These are phyloP conservation scores for Ctenopoma kingsleyae DNA, from an alignment of 2,797 vertebrate species.

Conservation along the genomic window DNA sequence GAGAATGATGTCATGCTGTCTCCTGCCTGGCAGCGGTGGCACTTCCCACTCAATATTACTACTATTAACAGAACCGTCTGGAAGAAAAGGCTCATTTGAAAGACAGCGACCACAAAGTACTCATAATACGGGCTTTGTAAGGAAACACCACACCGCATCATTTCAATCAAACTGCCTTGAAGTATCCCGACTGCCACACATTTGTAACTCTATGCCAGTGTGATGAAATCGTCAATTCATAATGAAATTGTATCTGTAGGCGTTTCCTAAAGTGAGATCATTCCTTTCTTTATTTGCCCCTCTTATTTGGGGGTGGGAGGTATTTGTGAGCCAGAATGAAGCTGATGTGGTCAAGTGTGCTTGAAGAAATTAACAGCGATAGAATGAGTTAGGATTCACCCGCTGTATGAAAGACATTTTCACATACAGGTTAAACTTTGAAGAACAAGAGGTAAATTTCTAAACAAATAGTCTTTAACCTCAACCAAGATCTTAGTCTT, in stretches of 20 bases:
- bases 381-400: not conserved
- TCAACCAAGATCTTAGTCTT: slow-evolving; percentile 40
- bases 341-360: slow-evolving; percentile 24
- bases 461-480: slow-evolving; percentile 37
- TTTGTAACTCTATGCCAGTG: slow-evolving; percentile 53
- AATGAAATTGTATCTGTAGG: slow-evolving; percentile 61
- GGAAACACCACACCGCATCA: slow-evolving; percentile 24
- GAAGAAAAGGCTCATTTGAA: slow-evolving; percentile 23
- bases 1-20: slow-evolving; percentile 66
- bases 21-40: slow-evolving; percentile 54
- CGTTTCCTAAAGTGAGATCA: slow-evolving; percentile 62
- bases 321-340: slow-evolving; percentile 21
- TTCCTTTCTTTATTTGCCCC: slow-evolving; percentile 33
- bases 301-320: slow-evolving; percentile 5
- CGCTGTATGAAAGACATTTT: not conserved
- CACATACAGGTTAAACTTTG: slow-evolving; percentile 23
- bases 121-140: slow-evolving; percentile 33
- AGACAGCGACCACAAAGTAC: slow-evolving; percentile 36
- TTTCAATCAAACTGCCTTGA: slow-evolving; percentile 41
- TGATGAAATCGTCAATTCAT: slow-evolving; percentile 62
- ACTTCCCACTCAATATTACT: slow-evolving; percentile 40
- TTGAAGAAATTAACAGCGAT: slow-evolving; percentile 13
- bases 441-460: slow-evolving; percentile 22
- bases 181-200: slow-evolving; percentile 26
- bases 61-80: slow-evolving; percentile 33